A percentile compares a stretch with the other conserved stretches of the same genome.
Conservation (phyloP, 2,888 invertebrate genomes). For the Apomyelois bistriatella region DNA sequence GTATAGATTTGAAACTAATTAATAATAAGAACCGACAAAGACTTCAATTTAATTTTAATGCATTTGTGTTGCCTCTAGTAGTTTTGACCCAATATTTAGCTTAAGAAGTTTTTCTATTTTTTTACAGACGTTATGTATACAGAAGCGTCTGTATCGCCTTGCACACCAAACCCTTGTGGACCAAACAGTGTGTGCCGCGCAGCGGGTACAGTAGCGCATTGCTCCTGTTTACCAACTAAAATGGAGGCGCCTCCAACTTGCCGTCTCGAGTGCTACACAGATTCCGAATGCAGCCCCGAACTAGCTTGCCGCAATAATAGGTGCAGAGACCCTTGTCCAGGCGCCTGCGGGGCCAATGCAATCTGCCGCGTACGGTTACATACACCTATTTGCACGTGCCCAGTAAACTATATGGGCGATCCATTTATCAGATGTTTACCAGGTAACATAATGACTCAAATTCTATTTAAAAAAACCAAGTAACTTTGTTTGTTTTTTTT, state of each 20-base stretch:
- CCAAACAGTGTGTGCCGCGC: conserved; percentile 85
- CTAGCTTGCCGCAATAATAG: conserved; percentile 83
- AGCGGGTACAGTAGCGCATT: conserved; percentile 83
- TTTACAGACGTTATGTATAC: conserved; percentile 15
- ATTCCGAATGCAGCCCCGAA: conserved; percentile 83
- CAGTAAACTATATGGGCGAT: conserved; percentile 84
- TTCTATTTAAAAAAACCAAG: neutral
- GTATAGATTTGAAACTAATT: no score
- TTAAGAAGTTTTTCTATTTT: no score
- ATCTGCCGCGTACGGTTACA: conserved; percentile 86
- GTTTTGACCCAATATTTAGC: no score
- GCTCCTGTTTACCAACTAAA: conserved; percentile 85
- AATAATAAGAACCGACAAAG: no score
- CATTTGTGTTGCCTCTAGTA: no score
- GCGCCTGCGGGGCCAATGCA: conserved; percentile 87
- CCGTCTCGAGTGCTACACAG: conserved; percentile 86
- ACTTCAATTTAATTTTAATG: no score
- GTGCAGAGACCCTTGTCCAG: conserved; percentile 86
- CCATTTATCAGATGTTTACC: conserved; percentile 84
- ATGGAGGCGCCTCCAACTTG: conserved; percentile 87
- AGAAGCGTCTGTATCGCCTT: conserved; percentile 65
- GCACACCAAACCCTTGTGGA: conserved; percentile 86
- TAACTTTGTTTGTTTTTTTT: no score
- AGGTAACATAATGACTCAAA: conserved; percentile 68
- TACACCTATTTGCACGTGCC: conserved; percentile 88